Evolutionary conservation across 2,797 vertebrate species (phyloP), one percentile per base, ranked within the genome.

Genomic region (Eospalax fontanierii): DNA sequence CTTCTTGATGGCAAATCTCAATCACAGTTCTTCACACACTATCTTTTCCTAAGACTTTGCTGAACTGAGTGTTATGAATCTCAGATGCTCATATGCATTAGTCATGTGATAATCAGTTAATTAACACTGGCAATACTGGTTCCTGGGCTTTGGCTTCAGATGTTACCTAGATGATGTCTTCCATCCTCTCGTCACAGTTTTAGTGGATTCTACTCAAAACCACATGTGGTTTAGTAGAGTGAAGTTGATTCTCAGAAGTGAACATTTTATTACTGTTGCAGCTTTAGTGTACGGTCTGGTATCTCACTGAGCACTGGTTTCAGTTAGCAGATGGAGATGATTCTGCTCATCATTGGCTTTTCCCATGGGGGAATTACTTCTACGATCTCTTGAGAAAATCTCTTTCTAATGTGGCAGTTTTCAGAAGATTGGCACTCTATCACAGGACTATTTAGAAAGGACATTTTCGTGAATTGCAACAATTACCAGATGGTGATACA

Each of bases 381-480:
- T 59, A 50, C 88, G 70, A 83, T 96, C 74, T 95, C 75, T 88
- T 90, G 46, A 90, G 38, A 63, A 63, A 90, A 96, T 87, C 22
- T 81, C 57, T 87, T 93, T 75, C 35, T 90, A 94, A 92, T 90
- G 50, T 90, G 80, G 33, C 73, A 83, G 30, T 88, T 91, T 89
- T 89, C 68, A 79, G 21, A 68, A 22, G 5, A 54, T 18, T 96
- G 54, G 19, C 35, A 57, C 38, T 74, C 6, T 85, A 14, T 93
- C 59, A 79, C 59, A 26, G 76, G 33, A 70, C 74, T 89, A 19
- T 88, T 74, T 79, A 86, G 59, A 84, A 75, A 83, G 63, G 91
- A 83, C 40, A 50, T 30, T 94, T 93, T 88, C 74, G 85, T 89
- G 57, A 90, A 59, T 82, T 73, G 71, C 15, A 92, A 0, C 10